Conservation (phyloP, 2,888 invertebrate genomes). For the Stomorhina lunata region DNA sequence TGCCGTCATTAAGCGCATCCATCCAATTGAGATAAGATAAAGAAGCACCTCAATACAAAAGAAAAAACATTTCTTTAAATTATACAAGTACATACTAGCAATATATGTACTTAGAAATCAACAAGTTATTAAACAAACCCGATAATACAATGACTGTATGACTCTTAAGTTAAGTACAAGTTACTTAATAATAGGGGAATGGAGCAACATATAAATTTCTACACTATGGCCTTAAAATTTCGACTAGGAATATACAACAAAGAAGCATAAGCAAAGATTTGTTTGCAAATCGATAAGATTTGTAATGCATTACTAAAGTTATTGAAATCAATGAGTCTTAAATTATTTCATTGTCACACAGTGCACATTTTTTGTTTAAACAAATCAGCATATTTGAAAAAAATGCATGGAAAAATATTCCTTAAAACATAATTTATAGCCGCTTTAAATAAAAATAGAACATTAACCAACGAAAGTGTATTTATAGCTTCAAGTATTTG, state of each 20-base stretch:
- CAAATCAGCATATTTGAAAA: too few species aligned
- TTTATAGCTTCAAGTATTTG: slow-evolving; percentile 4
- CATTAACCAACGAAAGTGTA: not conserved
- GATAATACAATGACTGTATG: not conserved
- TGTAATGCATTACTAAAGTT: too few species aligned
- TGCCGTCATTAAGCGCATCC: slow-evolving; percentile 27
- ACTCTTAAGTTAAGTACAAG: too few species aligned
- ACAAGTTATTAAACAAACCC: slow-evolving; percentile 29
- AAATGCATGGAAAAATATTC: not conserved
- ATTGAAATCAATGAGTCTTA: too few species aligned
- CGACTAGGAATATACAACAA: too few species aligned
- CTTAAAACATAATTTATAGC: not conserved
- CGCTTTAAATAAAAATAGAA: slow-evolving; percentile 9
- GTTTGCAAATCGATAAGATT: too few species aligned
- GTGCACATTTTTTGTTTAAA: too few species aligned
- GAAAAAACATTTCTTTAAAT: not conserved
- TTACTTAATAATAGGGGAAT: too few species aligned
- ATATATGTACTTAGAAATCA: slow-evolving; percentile 36
- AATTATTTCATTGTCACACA: too few species aligned
- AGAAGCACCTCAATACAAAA: slow-evolving; percentile 1
- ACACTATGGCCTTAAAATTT: too few species aligned
- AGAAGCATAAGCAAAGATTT: too few species aligned
- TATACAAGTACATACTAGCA: not conserved
- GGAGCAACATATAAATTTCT: too few species aligned
- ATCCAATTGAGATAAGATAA: slow-evolving; percentile 40